These are phyloP conservation scores for Sclerurus mexicanus DNA, from an alignment of 2,113 vertebrate species.

Conservation along the genomic window DNA sequence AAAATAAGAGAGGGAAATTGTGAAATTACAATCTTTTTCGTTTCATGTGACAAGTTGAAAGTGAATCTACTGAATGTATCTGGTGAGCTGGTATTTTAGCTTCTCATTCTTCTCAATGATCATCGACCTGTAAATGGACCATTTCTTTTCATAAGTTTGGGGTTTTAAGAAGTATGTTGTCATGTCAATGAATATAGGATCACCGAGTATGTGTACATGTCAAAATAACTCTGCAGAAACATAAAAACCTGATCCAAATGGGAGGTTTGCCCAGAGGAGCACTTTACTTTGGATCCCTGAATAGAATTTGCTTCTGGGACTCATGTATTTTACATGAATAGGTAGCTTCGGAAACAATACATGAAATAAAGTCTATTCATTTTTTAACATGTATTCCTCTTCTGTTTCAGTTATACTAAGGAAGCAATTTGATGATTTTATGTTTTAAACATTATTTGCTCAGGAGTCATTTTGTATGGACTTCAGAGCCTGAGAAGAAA, in stretches of 20 bases:
- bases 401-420: neutral
- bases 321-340: constrained; percentile 44
- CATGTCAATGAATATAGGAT: neutral
- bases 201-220: neutral
- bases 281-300: constrained; percentile 3
- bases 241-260: neutral
- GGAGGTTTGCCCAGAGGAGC: neutral
- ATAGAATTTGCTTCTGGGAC: constrained; percentile 20
- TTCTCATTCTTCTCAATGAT: neutral
- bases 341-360: neutral
- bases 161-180: neutral
- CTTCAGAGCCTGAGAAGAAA: neutral
- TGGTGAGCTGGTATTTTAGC: neutral
- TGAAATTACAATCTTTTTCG: neutral
- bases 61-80: neutral
- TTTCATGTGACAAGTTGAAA: neutral
- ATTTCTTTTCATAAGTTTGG: neutral
- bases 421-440: neutral
- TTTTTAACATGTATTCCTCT: constrained; percentile 10
- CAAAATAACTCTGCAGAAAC: neutral
- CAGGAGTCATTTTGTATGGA: neutral
- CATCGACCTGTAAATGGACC: neutral
- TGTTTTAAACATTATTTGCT: constrained; percentile 39
- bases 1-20: neutral
- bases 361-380: constrained; percentile 22